Percentiles rank a stretch among this genome's conserved stretches.
Conservation (phyloP, 2,888 invertebrate genomes). For the Sympetrum striolatum region DNA sequence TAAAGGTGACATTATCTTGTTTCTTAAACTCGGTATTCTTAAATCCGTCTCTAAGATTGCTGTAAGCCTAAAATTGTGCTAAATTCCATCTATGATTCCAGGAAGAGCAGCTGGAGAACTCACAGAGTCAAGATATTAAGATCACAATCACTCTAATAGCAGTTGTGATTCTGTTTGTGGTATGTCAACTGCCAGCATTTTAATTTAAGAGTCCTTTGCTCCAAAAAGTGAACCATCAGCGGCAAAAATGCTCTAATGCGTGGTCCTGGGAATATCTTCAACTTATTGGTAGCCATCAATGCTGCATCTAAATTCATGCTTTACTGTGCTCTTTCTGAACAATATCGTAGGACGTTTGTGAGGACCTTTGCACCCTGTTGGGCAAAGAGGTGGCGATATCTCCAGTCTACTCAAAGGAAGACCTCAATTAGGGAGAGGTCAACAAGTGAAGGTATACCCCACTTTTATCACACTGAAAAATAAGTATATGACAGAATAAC, state of each 20-base stretch:
- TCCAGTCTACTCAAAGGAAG: background rate
- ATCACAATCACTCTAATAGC: constrained; percentile 79
- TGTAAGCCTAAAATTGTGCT: background rate
- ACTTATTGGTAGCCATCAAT: constrained; percentile 73
- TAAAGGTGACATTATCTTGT: background rate
- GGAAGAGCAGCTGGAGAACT: constrained; percentile 33
- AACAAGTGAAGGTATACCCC: background rate
- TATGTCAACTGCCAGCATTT: constrained; percentile 73
- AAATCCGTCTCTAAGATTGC: background rate
- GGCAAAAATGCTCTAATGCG: constrained; percentile 58
- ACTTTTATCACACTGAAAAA: no score
- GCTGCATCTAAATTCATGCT: constrained; percentile 79
- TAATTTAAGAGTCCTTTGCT: constrained; percentile 63
- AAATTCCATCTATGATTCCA: background rate
- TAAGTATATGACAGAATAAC: no score
- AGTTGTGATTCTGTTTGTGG: constrained; percentile 75
- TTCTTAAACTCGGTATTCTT: background rate
- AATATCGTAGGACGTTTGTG: constrained; percentile 69
- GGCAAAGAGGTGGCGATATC: constrained; percentile 45
- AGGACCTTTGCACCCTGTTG: constrained; percentile 54
- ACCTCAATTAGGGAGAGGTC: background rate
- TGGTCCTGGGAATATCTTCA: constrained; percentile 75
- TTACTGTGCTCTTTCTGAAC: constrained; percentile 77
- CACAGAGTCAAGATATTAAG: constrained; percentile 70
- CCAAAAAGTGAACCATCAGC: constrained; percentile 49